Evolutionary conservation across 2,113 vertebrate species (phyloP).

Genomic region (Bubo bubo): DNA sequence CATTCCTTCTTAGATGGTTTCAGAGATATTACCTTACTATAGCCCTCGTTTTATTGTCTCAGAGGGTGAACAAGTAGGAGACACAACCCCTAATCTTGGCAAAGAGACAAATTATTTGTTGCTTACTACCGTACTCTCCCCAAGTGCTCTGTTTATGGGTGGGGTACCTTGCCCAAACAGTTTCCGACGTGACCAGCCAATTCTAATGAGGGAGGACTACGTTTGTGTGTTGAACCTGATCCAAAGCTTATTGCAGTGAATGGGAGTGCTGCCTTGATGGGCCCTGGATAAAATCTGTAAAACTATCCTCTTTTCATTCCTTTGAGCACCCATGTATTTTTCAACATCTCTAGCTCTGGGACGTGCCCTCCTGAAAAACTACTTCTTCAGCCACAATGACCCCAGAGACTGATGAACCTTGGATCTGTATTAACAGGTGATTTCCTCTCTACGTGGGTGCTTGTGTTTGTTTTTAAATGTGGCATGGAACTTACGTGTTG

Average conservation of each 20-base stretch:
- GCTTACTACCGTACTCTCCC: not conserved
- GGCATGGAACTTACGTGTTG: constrained; percentile 44
- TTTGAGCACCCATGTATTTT: not conserved
- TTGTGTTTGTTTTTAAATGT: constrained; percentile 47
- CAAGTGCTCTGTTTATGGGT: constrained; percentile 13
- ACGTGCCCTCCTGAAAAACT: not conserved
- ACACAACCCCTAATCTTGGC: constrained; percentile 3
- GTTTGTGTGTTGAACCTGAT: not conserved
- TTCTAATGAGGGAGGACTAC: not conserved
- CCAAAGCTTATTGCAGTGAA: constrained; percentile 31
- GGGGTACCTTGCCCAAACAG: constrained; percentile 9
- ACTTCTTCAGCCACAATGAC: not conserved
- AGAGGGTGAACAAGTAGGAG: not conserved
- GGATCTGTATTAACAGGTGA: not conserved
- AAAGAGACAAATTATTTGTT: constrained; percentile 15
- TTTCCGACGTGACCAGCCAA: constrained; percentile 29
- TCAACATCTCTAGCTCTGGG: not conserved
- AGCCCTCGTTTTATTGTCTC: not conserved
- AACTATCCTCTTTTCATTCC: not conserved
- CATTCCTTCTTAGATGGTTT: not conserved
- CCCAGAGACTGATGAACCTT: not conserved
- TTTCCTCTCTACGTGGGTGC: not conserved
- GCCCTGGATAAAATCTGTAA: not conserved
- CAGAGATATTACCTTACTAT: not conserved
- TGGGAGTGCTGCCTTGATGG: not conserved